Percentiles rank a stretch among this genome's conserved stretches.
These are phyloP conservation scores for Trilocha varians DNA, from an alignment of 2,888 invertebrate species.

Conservation along the genomic window DNA sequence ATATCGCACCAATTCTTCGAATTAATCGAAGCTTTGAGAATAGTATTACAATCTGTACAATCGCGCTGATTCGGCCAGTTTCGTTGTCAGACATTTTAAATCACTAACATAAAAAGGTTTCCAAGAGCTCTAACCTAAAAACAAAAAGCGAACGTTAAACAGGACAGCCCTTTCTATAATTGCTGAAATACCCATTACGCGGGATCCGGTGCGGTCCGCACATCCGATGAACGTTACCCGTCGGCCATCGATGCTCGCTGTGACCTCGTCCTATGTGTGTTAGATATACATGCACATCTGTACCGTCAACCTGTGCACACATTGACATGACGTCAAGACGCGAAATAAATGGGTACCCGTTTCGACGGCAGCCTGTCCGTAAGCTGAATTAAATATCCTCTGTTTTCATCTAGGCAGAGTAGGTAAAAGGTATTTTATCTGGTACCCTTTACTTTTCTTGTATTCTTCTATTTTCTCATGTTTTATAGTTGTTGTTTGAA, in stretches of 20 bases:
- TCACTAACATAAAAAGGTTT: too few species aligned
- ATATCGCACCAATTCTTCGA: too few species aligned
- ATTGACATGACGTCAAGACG: constrained; percentile 5
- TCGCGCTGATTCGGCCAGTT: too few species aligned
- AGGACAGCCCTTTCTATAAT: neutral
- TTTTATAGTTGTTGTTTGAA: too few species aligned
- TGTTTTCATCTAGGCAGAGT: neutral
- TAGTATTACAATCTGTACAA: too few species aligned
- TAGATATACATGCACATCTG: neutral
- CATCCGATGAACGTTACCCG: neutral
- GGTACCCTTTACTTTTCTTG: too few species aligned
- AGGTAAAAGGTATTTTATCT: too few species aligned
- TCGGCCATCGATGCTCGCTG: neutral
- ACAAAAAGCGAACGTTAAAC: neutral
- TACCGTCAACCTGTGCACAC: constrained; percentile 6
- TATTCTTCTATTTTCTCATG: too few species aligned
- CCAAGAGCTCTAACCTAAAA: neutral
- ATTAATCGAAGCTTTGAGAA: too few species aligned
- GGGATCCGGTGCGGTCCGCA: neutral
- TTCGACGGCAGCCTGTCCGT: neutral
- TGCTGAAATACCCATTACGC: neutral
- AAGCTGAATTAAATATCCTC: neutral
- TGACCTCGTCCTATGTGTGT: neutral
- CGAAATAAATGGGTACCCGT: constrained; percentile 4
- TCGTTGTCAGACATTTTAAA: too few species aligned